Evolutionary conservation across 35 echinoderm and acorn worm genomes (phyloP), one percentile per base, ranked within the genome.

Genomic region (Amphiura filiformis): DNA sequence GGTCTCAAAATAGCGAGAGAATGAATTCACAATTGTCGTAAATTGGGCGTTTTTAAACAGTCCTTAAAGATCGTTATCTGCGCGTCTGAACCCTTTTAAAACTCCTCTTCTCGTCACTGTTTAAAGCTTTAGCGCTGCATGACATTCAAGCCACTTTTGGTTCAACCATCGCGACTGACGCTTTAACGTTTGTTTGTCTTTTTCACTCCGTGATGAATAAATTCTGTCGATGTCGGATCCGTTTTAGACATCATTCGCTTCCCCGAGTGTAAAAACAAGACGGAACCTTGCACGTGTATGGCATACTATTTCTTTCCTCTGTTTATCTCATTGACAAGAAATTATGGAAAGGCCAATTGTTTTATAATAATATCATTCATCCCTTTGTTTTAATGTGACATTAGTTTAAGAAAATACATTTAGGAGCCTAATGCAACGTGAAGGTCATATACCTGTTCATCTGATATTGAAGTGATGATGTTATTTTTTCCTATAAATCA

Each of bases 31-130:
- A 70, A 70, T 70, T 70, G 61, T 5, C 61, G 61, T 70, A 70
- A 70, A 70, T 70, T 70, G 61, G 61, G 61, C 61, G 61, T 70
- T 70, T 70, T 70, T 70, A 70, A 70, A 70, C 61, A 70, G 61
- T n/a, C 61, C 61, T 70, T 70, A 70, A 13, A 70, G 61, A 70
- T 11, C 61, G 61, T 23, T 70, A 70, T 70, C 26, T 70, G 28
- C 26, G 61, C 7, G 61, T 70, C 15, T 70, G 61, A 70, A 70
- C 61, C 61, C 61, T 70, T 70, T 70, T 70, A 70, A 30, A 26
- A 26, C 26, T 52, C 44, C 28, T 18, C 61, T 70, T 9, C 41
- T n/a, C 61, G 61, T 70, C 61, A 30, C 26, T 70, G 61, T n/a
- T n/a, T n/a, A n/a, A n/a, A n/a, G n/a, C 61, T 26, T 70, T 47